Conservation (phyloP, 2,113 vertebrate species). For the Perca schrenkii region DNA sequence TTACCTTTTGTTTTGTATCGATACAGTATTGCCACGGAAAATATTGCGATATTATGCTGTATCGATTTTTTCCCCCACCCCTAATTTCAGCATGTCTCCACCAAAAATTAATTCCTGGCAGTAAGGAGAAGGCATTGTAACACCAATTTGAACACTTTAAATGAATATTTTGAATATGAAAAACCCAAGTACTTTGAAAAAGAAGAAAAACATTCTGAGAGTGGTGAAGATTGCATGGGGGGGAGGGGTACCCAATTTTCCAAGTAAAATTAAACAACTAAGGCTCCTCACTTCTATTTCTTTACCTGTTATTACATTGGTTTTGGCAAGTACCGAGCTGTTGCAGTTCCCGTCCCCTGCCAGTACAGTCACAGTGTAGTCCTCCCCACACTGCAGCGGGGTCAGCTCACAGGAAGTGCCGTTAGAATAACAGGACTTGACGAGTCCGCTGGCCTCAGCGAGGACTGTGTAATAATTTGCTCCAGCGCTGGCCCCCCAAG, state of each 20-base stretch:
- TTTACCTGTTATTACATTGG: constrained; percentile 77
- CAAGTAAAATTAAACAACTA: not conserved
- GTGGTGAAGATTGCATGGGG: not conserved
- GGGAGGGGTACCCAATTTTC: not conserved
- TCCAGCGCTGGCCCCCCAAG: constrained; percentile 76
- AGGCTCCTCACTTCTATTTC: not conserved
- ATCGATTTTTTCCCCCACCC: no score
- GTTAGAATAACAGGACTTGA: constrained; percentile 55
- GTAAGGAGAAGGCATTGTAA: not conserved
- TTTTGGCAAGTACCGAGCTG: constrained; percentile 69
- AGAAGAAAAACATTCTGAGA: not conserved
- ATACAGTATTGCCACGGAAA: no score
- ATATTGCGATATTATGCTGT: no score
- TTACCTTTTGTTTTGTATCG: no score
- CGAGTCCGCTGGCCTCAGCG: constrained; percentile 50
- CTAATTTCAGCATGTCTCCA: no score
- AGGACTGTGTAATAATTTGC: constrained; percentile 73
- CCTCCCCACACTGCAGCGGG: constrained; percentile 77
- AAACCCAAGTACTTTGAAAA: no score
- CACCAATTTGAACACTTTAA: no score
- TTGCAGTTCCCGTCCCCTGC: constrained; percentile 79
- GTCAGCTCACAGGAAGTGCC: constrained; percentile 73
- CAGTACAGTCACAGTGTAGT: constrained; percentile 79
- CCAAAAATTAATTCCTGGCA: no score
- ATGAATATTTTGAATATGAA: no score